Conservation (phyloP, 2,888 invertebrate genomes). For the Quadroppia sp. region DNA sequence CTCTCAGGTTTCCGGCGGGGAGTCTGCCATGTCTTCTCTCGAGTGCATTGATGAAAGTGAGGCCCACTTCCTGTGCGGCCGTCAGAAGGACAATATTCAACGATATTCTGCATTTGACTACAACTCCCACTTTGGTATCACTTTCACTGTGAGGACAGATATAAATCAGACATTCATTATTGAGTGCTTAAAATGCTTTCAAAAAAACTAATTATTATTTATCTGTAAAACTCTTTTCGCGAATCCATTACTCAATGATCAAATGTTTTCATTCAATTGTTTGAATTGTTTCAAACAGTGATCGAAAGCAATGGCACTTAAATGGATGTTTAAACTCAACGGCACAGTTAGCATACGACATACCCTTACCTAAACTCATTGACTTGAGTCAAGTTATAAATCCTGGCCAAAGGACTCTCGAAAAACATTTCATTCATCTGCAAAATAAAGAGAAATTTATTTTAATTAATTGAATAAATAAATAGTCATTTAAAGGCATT, state of each 20-base stretch:
- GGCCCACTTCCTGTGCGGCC: conserved; percentile 45
- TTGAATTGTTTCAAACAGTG: too few species aligned
- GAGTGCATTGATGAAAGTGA: conserved; percentile 44
- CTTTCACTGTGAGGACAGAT: not conserved
- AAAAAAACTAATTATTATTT: too few species aligned
- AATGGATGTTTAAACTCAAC: too few species aligned
- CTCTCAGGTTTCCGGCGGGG: conserved; percentile 45
- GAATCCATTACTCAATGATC: not conserved
- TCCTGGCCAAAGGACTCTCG: conserved; percentile 44
- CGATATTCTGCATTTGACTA: conserved; percentile 43
- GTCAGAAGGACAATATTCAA: conserved; percentile 42
- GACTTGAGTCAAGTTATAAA: conserved; percentile 44
- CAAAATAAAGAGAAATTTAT: not conserved
- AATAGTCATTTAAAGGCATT: not conserved
- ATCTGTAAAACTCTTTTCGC: too few species aligned
- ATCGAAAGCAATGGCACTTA: too few species aligned
- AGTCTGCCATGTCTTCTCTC: conserved; percentile 46
- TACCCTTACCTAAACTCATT: conserved; percentile 44
- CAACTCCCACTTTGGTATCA: conserved; percentile 44
- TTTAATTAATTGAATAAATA: conserved; percentile 10
- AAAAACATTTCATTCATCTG: conserved; percentile 46
- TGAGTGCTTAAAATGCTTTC: too few species aligned
- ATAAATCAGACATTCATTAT: too few species aligned
- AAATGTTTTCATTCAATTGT: not conserved
- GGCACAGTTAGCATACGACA: too few species aligned